Evolutionary conservation across 2,888 invertebrate genomes (phyloP).

Genomic region (Brenthis hecate): DNA sequence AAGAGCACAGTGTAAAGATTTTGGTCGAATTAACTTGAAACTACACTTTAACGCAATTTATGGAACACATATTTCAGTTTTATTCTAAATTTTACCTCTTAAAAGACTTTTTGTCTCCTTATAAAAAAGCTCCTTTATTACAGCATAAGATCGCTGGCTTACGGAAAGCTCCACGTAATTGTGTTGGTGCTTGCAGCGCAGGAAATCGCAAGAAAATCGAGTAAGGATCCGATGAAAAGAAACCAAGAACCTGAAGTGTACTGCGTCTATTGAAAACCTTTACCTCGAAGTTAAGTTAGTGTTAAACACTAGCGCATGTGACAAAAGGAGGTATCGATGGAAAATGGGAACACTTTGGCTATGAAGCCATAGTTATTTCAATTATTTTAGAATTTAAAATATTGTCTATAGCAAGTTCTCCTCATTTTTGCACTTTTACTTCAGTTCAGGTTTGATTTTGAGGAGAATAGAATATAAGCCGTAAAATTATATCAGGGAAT

Average conservation of each 20-base stretch:
- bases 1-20: too few relatives aligned
- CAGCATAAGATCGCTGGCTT: not conserved
- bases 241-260: conserved; percentile 11
- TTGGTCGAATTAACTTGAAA: too few relatives aligned
- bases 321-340: conserved; percentile 13
- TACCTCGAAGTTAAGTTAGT: conserved; percentile 3
- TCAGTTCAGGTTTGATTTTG: too few relatives aligned
- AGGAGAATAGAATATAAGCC: too few relatives aligned
- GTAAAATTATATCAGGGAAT: too few relatives aligned
- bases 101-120: not conserved
- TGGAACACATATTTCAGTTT: too few relatives aligned
- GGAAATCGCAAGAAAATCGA: conserved; percentile 8
- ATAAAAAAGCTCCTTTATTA: not conserved
- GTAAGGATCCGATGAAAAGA: conserved; percentile 7
- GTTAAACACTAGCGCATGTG: conserved; percentile 2
- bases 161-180: conserved; percentile 1
- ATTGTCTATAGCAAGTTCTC: not conserved
- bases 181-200: conserved; percentile 1
- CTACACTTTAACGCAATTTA: too few relatives aligned
- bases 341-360: conserved; percentile 10
- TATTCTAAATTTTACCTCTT: too few relatives aligned
- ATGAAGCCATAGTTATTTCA: not conserved
- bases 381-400: not conserved
- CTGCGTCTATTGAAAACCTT: conserved; percentile 10
- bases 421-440: not conserved